Evolutionary conservation across 2,888 invertebrate genomes (phyloP).

Genomic region (Lasioglossum calceatum): DNA sequence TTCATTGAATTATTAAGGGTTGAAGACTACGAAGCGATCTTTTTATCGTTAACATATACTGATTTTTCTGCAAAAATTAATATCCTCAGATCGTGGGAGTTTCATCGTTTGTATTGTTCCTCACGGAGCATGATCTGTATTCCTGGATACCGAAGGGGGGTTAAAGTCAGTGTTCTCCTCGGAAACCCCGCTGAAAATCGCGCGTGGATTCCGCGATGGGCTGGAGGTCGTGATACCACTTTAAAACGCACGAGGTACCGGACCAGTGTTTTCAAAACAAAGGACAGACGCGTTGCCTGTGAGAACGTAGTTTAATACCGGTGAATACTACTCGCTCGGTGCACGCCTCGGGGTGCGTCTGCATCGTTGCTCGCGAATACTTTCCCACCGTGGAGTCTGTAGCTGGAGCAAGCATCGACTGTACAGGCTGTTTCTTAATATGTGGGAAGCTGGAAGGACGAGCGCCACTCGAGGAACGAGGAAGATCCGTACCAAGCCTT

Average conservation of each 20-base stretch:
- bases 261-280: conserved; percentile 49
- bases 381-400: conserved; percentile 56
- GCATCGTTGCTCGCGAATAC: conserved; percentile 45
- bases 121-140: not conserved
- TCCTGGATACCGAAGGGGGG: not conserved
- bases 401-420: conserved; percentile 19
- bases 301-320: conserved; percentile 56
- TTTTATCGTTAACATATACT: too few species aligned
- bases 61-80: not conserved
- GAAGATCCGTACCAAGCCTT: not conserved
- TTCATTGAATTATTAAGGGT: not conserved
- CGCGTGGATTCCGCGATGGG: not conserved
- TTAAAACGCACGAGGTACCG: conserved; percentile 15
- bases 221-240: not conserved
- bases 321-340: conserved; percentile 43
- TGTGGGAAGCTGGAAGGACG: not conserved
- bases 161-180: not conserved
- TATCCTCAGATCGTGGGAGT: not conserved
- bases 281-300: conserved; percentile 51
- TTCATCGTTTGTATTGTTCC: not conserved
- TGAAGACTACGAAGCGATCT: too few species aligned
- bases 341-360: conserved; percentile 51
- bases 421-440: conserved; percentile 24
- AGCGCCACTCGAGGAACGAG: not conserved
- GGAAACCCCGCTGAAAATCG: not conserved